A percentile compares a stretch with the other conserved stretches of the same genome.
Conservation (phyloP, 2,888 invertebrate genomes). For the Deilephila porcellus region DNA sequence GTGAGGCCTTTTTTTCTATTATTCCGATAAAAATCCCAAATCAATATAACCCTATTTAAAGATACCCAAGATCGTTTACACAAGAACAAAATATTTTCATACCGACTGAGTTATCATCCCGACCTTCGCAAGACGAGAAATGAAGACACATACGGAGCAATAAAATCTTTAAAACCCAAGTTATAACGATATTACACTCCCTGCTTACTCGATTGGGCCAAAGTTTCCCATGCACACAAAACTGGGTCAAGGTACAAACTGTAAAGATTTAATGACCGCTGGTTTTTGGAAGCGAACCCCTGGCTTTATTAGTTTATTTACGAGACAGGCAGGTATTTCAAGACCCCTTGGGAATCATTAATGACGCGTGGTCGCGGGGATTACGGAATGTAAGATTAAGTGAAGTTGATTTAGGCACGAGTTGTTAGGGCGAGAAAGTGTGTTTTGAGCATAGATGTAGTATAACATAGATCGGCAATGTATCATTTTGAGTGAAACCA, state of each 20-base stretch:
- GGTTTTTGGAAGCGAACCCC: slow-evolving; percentile 45
- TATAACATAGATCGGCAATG: no score
- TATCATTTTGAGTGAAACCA: no score
- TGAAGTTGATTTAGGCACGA: slow-evolving; percentile 16
- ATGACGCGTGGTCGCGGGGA: slow-evolving; percentile 38
- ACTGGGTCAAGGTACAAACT: slow-evolving; percentile 61
- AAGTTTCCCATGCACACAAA: slow-evolving; percentile 38
- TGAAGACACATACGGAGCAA: slow-evolving; percentile 1
- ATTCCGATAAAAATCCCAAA: no score
- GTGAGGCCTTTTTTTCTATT: no score
- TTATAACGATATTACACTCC: slow-evolving; percentile 6
- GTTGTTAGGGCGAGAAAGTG: slow-evolving; percentile 6
- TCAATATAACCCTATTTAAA: no score
- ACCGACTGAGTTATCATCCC: not conserved
- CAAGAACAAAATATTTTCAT: not conserved
- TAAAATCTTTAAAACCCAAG: not conserved
- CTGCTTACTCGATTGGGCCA: not conserved
- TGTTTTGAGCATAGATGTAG: no score
- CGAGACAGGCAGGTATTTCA: slow-evolving; percentile 42
- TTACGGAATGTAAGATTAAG: slow-evolving; percentile 7
- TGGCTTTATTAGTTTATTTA: slow-evolving; percentile 53
- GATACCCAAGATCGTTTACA: no score
- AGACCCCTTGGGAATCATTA: slow-evolving; percentile 51
- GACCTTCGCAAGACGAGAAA: slow-evolving; percentile 1
- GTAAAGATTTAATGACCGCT: slow-evolving; percentile 62